Evolutionary conservation across 2,888 invertebrate species (phyloP), one percentile per base, ranked within the genome.

Genomic region (Apodemia mormo): DNA sequence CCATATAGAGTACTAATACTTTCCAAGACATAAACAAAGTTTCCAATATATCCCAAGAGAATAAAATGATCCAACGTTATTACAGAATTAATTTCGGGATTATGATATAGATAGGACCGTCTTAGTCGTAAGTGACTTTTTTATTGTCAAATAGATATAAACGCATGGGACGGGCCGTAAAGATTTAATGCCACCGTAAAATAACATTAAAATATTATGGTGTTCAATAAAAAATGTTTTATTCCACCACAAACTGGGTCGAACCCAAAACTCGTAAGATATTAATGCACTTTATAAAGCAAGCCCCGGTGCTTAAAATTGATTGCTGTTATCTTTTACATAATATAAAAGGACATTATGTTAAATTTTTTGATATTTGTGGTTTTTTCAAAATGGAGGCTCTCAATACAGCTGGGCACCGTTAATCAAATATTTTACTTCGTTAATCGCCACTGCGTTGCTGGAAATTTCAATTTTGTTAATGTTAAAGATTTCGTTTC

Each of bases 141-240:
- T 74, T 76, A 74, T 68, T 67, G 65, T 68, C 45, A 33, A 72
- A 71, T 69, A 54, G 52, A 68, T 70, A 73, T 76, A 75, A 76
- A 74, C 72, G 73, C 69, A 73, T 67, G 56, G 66, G 65, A 72
- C 69, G 56, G 68, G 65, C 45, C 66, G 71, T 77, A 77, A 77
- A 76, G 70, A 71, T 74, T 76, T 77, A 70, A 77, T 77, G 75
- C 40, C 68, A 72, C 73, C 72, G 71, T 75, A 75, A 75, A 74
- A 71, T 72, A 71, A 72, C 72, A 74, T 75, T 75, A 76, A 76
- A 75, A 76, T 73, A 73, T 76, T 76, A 77, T 74, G 73, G 70
- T 68, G 49, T 72, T 14, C 72, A 72, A 72, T 72, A 73, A 70
- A 76, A 73, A 77, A 73, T 74, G 72, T 74, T 74, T 72, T 74